A percentile compares a stretch with the other conserved stretches of the same genome.
phyloP scores from a whole-genome alignment of 37 sponge, comb jelly and placozoan species.

The Cliona cf. orientalis region DNA sequence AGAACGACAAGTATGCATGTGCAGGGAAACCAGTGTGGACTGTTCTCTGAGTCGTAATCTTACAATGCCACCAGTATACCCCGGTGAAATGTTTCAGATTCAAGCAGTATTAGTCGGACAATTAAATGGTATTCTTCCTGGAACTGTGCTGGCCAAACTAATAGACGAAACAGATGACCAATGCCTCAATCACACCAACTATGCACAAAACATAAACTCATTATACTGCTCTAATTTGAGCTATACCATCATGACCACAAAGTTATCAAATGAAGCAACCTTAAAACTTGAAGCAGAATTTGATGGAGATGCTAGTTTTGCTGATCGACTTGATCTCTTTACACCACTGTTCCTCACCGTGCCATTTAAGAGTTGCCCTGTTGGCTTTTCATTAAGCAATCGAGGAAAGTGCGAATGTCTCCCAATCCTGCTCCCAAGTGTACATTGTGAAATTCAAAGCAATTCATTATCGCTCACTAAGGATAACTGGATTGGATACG shows the following conservation, averaged over 20 bases:
- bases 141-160: neutral
- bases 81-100: constrained; percentile 6
- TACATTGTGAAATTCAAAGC: no score
- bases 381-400: neutral
- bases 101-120: neutral
- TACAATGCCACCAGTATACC: constrained; percentile 2
- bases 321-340: neutral
- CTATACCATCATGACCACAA: neutral
- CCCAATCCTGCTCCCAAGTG: no score
- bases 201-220: neutral
- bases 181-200: neutral
- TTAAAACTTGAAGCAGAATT: neutral
- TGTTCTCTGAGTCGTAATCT: no score
- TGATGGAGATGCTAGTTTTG: neutral
- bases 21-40: neutral
- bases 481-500: no score
- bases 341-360: neutral
- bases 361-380: neutral
- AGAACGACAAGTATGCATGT: neutral
- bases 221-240: no score
- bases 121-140: constrained; percentile 9
- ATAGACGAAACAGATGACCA: neutral
- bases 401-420: neutral
- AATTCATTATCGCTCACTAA: no score
- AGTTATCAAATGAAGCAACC: neutral